Conservation (phyloP, 1,140 invertebrate species). For the Odontomachus brunneus region DNA sequence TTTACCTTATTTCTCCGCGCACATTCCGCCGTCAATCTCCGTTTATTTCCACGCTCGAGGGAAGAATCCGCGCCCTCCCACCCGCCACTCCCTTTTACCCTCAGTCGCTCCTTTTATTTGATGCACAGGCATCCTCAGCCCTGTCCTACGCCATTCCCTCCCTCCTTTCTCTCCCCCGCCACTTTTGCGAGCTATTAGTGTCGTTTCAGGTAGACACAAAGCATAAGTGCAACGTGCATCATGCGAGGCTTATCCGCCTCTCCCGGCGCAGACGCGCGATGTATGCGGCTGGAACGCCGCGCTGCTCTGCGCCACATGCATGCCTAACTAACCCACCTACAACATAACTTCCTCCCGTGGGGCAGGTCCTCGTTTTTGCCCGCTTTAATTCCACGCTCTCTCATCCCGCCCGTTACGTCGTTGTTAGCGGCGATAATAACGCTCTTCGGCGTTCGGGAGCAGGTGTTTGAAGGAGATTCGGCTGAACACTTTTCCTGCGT, state of each 20-base stretch:
- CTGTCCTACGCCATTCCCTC: background rate
- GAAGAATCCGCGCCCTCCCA: too few relatives aligned
- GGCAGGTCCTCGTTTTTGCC: slow-evolving; percentile 16
- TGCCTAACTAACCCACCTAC: slow-evolving; percentile 50
- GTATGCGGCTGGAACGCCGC: slow-evolving; percentile 48
- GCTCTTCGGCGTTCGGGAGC: too few relatives aligned
- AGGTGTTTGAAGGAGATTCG: too few relatives aligned
- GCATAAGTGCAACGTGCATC: slow-evolving; percentile 44
- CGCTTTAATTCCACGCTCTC: slow-evolving; percentile 30
- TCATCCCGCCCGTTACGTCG: background rate
- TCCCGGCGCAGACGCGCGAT: slow-evolving; percentile 47
- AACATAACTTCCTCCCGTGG: slow-evolving; percentile 44
- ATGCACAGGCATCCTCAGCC: background rate
- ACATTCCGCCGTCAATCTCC: background rate
- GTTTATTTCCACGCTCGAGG: slow-evolving; percentile 17
- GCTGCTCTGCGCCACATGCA: slow-evolving; percentile 40
- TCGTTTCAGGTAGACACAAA: slow-evolving; percentile 44
- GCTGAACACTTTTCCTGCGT: too few relatives aligned
- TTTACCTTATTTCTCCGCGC: slow-evolving; percentile 14
- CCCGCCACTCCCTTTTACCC: too few relatives aligned
- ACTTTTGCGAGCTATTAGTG: slow-evolving; percentile 18
- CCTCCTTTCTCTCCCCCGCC: too few relatives aligned
- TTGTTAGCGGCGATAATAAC: too few relatives aligned
- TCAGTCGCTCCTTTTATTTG: slow-evolving; percentile 4
- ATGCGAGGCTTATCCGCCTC: slow-evolving; percentile 45